Evolutionary conservation across 2,113 vertebrate species (phyloP).

Genomic region (Trochalopteron elliotii): DNA sequence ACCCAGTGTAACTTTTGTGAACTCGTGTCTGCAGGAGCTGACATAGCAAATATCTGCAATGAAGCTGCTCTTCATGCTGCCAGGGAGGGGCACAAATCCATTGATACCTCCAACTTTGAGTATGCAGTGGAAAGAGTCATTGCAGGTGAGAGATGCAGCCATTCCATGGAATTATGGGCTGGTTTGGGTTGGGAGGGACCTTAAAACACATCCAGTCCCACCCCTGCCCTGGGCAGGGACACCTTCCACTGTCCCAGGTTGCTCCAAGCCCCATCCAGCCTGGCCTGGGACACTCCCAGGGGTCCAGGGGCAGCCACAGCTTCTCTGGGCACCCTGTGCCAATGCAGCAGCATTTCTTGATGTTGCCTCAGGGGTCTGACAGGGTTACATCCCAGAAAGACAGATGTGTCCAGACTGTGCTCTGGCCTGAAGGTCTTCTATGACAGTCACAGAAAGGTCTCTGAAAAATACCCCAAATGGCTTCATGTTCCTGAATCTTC

Average conservation of each 20-base stretch:
- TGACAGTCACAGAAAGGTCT: neutral
- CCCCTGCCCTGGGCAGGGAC: neutral
- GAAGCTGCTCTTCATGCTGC: conserved; percentile 95
- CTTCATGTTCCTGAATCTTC: neutral
- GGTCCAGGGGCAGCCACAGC: neutral
- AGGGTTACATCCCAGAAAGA: neutral
- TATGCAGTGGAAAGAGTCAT: conserved; percentile 94
- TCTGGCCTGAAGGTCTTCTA: neutral
- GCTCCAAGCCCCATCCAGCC: fast-evolving
- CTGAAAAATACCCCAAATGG: neutral
- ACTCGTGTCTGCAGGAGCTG: conserved; percentile 81
- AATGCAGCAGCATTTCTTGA: neutral
- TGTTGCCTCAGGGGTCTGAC: neutral
- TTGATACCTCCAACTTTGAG: conserved; percentile 91
- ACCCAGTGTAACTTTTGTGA: neutral
- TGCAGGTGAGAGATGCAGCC: conserved; percentile 76
- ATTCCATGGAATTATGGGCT: neutral
- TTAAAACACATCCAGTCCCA: fast-evolving
- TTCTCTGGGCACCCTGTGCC: neutral
- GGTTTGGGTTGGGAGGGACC: neutral
- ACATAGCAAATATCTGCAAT: conserved; percentile 97
- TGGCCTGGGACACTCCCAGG: neutral
- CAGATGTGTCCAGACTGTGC: neutral
- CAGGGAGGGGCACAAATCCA: conserved; percentile 89
- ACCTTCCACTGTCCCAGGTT: fast-evolving